phyloP scores from a whole-genome alignment of 2,888 invertebrate species.

The Drosophila vallismaia region DNA sequence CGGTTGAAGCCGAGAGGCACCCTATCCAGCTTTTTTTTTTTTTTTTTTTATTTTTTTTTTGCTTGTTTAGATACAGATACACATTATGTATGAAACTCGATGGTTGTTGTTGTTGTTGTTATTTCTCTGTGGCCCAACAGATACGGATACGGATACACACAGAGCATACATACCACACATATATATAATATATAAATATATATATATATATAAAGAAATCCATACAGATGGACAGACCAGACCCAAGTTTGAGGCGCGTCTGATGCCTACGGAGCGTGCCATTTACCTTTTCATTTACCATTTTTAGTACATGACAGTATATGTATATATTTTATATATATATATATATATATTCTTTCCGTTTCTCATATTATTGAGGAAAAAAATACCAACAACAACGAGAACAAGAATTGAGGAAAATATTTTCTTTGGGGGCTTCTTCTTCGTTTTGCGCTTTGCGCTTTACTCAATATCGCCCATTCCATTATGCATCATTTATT shows the following conservation, averaged over 20 bases:
- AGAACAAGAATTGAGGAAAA: conserved; percentile 2
- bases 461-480: conserved; percentile 32
- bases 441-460: conserved; percentile 17
- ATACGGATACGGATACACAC: conserved; percentile 24
- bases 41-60: conserved; percentile 26
- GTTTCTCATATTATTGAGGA: conserved; percentile 34
- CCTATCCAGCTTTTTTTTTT: conserved; percentile 18
- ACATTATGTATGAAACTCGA: conserved; percentile 64
- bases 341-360: conserved; percentile 9
- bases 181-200: background rate
- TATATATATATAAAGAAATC: conserved; percentile 6
- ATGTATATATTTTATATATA: background rate
- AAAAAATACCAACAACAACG: background rate
- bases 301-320: conserved; percentile 33
- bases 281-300: conserved; percentile 21
- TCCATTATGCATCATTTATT: conserved; percentile 47
- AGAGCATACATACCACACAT: background rate
- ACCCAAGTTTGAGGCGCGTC: conserved; percentile 35
- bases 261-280: conserved; percentile 56
- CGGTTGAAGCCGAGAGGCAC: conserved; percentile 56
- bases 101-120: conserved; percentile 45
- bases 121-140: conserved; percentile 37
- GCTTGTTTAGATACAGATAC: conserved; percentile 66
- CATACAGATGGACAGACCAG: conserved; percentile 15
- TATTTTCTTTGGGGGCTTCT: conserved; percentile 17